Conservation (phyloP, 2,888 invertebrate genomes). For the Habrosyne pyritoides region DNA sequence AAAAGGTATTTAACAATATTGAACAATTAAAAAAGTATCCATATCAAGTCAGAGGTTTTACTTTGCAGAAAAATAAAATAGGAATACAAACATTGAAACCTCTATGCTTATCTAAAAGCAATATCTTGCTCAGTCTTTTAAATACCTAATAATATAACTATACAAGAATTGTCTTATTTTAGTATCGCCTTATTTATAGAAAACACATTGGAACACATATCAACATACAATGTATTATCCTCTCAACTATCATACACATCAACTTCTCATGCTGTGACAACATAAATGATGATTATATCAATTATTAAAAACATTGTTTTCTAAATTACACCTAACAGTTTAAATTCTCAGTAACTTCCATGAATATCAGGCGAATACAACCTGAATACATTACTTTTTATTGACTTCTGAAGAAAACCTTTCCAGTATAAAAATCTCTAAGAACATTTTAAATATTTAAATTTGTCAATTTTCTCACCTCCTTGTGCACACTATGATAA, state of each 20-base stretch:
- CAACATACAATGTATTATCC: background rate
- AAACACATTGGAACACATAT: background rate
- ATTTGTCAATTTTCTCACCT: background rate
- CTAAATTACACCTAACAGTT: background rate
- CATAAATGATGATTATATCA: background rate
- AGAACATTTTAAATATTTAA: background rate
- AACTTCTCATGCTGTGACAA: background rate
- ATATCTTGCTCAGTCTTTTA: too few relatives aligned
- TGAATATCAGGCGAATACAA: background rate
- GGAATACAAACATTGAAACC: too few relatives aligned
- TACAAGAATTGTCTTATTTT: too few relatives aligned
- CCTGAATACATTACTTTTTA: background rate
- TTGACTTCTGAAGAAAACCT: background rate
- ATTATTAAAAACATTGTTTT: background rate
- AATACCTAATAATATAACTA: too few relatives aligned
- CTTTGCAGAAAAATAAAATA: background rate
- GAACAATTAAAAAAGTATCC: background rate
- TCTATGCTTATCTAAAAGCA: too few relatives aligned
- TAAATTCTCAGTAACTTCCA: background rate
- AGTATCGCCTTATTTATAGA: background rate
- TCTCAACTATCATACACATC: background rate
- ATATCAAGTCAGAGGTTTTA: background rate
- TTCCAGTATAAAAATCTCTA: background rate
- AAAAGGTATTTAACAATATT: background rate
- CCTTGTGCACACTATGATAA: slow-evolving; percentile 11